Conservation (phyloP, 2,797 vertebrate species). For the Trematomus bernacchii region DNA sequence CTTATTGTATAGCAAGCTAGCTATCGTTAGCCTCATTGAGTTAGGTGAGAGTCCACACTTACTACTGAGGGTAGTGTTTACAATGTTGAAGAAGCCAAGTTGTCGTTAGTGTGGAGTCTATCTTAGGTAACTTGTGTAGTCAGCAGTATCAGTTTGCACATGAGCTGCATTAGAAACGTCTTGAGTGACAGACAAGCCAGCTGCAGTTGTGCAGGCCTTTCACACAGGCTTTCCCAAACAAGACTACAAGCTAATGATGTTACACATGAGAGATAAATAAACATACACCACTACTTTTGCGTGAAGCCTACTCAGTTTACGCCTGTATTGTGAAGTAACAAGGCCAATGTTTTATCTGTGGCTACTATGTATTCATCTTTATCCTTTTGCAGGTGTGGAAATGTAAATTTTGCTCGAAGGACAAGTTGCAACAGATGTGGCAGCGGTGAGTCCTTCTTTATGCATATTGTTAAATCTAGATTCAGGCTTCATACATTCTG, state of each 20-base stretch:
- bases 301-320: neutral
- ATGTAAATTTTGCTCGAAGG: conserved; percentile 97
- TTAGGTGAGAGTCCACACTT: neutral
- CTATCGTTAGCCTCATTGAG: conserved; percentile 33
- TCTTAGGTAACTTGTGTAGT: neutral
- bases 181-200: conserved; percentile 20
- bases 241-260: conserved; percentile 6
- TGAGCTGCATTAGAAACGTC: neutral
- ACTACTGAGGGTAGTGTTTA: conserved; percentile 20
- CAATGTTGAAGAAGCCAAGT: conserved; percentile 8
- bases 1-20: conserved; percentile 10
- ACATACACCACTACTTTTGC: neutral
- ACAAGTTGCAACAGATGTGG: conserved; percentile 98
- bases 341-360: neutral
- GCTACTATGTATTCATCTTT: neutral
- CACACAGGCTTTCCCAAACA: too few relatives aligned
- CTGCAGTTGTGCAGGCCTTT: conserved; percentile 35
- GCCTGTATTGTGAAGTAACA: neutral
- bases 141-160: conserved; percentile 41
- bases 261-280: conserved; percentile 12
- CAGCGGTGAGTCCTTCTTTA: conserved; percentile 83
- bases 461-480: neutral
- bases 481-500: neutral
- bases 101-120: conserved; percentile 7
- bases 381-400: conserved; percentile 89